phyloP scores from a whole-genome alignment of 2,113 vertebrate species.

The Mystacornis crossleyi region DNA sequence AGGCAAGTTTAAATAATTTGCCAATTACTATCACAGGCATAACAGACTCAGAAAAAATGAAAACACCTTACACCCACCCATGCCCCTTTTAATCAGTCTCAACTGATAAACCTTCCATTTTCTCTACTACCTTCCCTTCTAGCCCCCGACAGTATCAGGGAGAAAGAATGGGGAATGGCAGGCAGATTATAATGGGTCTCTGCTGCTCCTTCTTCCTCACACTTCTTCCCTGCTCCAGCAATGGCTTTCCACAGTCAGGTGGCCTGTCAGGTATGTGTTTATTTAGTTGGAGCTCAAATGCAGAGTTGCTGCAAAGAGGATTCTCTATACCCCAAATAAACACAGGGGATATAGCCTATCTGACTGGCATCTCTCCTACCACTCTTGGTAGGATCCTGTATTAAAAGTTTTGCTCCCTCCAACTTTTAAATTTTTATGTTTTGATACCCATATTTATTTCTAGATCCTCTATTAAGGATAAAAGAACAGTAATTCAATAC shows the following conservation, averaged over 20 bases:
- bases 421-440: neutral
- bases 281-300: neutral
- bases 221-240: neutral
- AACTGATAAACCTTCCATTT: neutral
- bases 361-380: neutral
- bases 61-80: neutral
- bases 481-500: neutral
- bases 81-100: neutral
- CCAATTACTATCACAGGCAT: neutral
- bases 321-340: neutral
- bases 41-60: neutral
- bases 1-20: neutral
- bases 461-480: neutral
- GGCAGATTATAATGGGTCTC: neutral
- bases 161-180: neutral
- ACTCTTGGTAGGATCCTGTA: neutral
- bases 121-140: neutral
- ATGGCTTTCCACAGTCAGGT: neutral
- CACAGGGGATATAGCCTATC: neutral
- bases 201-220: neutral
- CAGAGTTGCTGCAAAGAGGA: neutral
- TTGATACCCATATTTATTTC: neutral
- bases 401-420: neutral
- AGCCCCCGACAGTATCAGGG: neutral
- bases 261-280: neutral